Percentiles rank a stretch among this genome's conserved stretches.
Evolutionary conservation across 2,113 vertebrate genomes (phyloP).

Genomic region (Grallaria varia): DNA sequence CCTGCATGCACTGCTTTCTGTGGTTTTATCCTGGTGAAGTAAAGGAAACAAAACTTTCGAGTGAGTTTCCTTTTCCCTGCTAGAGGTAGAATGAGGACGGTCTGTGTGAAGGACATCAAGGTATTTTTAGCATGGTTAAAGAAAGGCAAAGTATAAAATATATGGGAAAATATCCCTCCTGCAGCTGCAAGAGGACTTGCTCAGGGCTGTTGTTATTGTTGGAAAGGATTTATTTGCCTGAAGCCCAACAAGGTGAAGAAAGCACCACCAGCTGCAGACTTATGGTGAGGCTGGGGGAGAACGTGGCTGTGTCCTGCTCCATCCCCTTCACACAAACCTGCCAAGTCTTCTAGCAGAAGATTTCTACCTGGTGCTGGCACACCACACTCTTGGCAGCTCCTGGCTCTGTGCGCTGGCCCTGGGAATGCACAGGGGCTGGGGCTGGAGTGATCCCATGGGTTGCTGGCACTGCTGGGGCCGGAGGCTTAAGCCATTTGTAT

Average conservation of each 20-base stretch:
- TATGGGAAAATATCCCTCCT: not conserved
- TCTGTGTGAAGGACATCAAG: not conserved
- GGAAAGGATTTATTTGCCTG: not conserved
- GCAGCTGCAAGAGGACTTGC: not conserved
- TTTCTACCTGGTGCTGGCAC: not conserved
- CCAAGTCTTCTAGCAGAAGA: not conserved
- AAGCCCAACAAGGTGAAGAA: not conserved
- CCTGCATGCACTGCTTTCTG: accelerated
- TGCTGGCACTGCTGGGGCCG: accelerated
- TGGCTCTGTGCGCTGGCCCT: not conserved
- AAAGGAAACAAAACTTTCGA: not conserved
- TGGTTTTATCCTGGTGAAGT: not conserved
- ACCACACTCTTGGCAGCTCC: accelerated
- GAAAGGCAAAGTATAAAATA: not conserved
- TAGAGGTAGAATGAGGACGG: not conserved
- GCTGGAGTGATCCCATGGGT: not conserved
- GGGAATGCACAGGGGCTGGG: accelerated
- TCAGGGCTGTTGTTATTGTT: not conserved
- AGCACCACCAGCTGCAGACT: not conserved
- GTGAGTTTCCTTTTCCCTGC: not conserved
- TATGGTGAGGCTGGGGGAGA: not conserved
- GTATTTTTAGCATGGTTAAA: constrained; percentile 25
- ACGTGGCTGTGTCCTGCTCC: not conserved
- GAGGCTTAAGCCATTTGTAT: not conserved
- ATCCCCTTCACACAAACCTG: not conserved